Conservation (phyloP, 1,140 invertebrate species). For the Tribolium madens region DNA sequence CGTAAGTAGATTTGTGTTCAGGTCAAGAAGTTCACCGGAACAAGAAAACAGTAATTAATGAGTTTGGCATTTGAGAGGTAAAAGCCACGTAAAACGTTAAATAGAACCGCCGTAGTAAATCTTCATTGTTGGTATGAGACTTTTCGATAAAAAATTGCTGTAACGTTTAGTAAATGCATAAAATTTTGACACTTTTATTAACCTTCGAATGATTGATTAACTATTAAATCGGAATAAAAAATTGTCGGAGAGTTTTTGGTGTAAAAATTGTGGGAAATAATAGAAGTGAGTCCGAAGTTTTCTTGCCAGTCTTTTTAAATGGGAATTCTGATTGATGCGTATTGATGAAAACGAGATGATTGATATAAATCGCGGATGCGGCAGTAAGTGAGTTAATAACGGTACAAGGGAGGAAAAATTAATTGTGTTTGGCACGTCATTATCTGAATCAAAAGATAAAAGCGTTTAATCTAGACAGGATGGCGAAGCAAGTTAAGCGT, state of each 20-base stretch:
- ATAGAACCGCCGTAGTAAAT: not conserved
- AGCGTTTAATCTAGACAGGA: conserved; percentile 17
- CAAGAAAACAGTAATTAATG: not conserved
- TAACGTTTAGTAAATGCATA: not conserved
- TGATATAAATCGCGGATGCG: conserved; percentile 15
- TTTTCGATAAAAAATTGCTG: not conserved
- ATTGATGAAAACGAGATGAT: conserved; percentile 12
- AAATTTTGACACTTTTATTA: not conserved
- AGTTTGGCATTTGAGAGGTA: not conserved
- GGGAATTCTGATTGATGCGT: conserved; percentile 23
- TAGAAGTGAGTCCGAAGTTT: not conserved
- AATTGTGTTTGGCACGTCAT: conserved; percentile 28
- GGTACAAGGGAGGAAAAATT: conserved; percentile 9
- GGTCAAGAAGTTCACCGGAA: not conserved
- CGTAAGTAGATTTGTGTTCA: not conserved
- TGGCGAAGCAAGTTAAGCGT: conserved; percentile 3
- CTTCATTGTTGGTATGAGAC: not conserved
- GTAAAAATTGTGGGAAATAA: not conserved
- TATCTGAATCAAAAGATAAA: conserved; percentile 2
- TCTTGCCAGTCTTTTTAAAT: conserved; percentile 6
- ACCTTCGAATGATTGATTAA: not conserved
- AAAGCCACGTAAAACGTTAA: not conserved
- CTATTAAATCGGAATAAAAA: not conserved
- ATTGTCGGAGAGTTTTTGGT: not conserved
- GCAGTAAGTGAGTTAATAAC: conserved; percentile 33